A percentile compares a stretch with the other conserved stretches of the same genome.
phyloP scores from a whole-genome alignment of 1,140 invertebrate species.

The Zaprionus lachaisei region DNA sequence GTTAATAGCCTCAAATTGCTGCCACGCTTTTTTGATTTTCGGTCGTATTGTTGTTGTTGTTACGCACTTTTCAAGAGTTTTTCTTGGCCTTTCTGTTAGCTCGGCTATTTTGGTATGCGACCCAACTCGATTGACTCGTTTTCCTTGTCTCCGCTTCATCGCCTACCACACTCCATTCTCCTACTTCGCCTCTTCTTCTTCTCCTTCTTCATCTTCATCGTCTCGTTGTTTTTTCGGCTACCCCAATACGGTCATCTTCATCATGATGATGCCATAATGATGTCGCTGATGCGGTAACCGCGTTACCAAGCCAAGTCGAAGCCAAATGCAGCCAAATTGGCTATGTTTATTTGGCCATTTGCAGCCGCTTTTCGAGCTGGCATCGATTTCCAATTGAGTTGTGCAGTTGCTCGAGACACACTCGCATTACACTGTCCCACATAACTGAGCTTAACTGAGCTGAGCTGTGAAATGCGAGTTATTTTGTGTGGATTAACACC shows the following conservation, averaged over 20 bases:
- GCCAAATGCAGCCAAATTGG: constrained; percentile 54
- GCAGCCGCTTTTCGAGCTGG: constrained; percentile 64
- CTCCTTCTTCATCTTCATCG: constrained; percentile 20
- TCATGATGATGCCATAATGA: constrained; percentile 39
- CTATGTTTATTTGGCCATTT: constrained; percentile 75
- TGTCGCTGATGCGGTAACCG: constrained; percentile 72
- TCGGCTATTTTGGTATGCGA: constrained; percentile 30
- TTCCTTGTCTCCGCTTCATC: constrained; percentile 14
- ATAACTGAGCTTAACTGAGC: not conserved
- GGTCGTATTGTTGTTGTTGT: constrained; percentile 48
- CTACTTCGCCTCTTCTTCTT: not conserved
- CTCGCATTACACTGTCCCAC: constrained; percentile 31
- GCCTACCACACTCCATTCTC: not conserved
- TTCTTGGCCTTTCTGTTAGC: constrained; percentile 34
- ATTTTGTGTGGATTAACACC: constrained; percentile 2
- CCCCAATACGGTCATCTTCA: constrained; percentile 22
- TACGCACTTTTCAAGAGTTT: constrained; percentile 43
- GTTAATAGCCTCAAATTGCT: constrained; percentile 70
- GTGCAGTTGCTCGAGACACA: constrained; percentile 46
- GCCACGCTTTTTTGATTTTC: constrained; percentile 79
- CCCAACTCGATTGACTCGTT: constrained; percentile 73
- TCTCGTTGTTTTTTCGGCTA: constrained; percentile 27
- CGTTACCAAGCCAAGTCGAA: constrained; percentile 36
- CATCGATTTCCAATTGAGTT: constrained; percentile 71
- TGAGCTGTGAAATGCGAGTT: not conserved